phyloP scores from a whole-genome alignment of 1,140 invertebrate species.

The Trichomalopsis sarcophagae region DNA sequence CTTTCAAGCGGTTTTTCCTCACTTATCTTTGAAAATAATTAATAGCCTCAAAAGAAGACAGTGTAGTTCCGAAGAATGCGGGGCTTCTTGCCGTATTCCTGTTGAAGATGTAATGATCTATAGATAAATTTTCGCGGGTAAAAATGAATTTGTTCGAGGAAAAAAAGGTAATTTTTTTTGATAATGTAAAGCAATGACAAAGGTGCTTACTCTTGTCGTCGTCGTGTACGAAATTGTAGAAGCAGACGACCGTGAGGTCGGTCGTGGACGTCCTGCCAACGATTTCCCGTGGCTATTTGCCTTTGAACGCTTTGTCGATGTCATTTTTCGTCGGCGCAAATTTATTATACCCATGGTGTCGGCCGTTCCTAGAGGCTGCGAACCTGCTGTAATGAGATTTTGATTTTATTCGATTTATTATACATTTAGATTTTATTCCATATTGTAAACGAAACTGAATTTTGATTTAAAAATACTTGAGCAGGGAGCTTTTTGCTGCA shows the following conservation, averaged over 20 bases:
- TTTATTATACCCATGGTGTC: conserved; percentile 23
- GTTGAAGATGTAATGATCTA: too few species aligned
- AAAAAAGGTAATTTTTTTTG: neutral
- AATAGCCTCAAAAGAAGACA: neutral
- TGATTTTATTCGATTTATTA: too few species aligned
- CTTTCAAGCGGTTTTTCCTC: neutral
- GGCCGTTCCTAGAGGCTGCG: neutral
- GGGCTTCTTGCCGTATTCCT: neutral
- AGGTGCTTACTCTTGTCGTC: conserved; percentile 83
- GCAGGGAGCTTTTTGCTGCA: too few species aligned
- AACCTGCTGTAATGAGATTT: neutral
- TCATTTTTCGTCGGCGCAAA: conserved; percentile 46
- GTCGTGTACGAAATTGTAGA: conserved; percentile 83
- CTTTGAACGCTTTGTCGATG: conserved; percentile 64
- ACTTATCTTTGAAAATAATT: conserved; percentile 26
- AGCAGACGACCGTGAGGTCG: conserved; percentile 80
- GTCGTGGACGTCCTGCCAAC: conserved; percentile 83
- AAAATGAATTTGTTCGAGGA: too few species aligned
- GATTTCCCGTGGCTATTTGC: conserved; percentile 85
- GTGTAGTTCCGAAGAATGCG: conserved; percentile 4
- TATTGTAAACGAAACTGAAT: too few species aligned
- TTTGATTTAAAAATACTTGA: too few species aligned
- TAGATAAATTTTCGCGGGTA: too few species aligned
- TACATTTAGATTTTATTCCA: too few species aligned
- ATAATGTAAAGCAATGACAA: too few species aligned